Percentiles rank a stretch among this genome's conserved stretches.
These are phyloP conservation scores for Adelognathus sp. DNA, from an alignment of 2,888 invertebrate species.

Conservation along the genomic window DNA sequence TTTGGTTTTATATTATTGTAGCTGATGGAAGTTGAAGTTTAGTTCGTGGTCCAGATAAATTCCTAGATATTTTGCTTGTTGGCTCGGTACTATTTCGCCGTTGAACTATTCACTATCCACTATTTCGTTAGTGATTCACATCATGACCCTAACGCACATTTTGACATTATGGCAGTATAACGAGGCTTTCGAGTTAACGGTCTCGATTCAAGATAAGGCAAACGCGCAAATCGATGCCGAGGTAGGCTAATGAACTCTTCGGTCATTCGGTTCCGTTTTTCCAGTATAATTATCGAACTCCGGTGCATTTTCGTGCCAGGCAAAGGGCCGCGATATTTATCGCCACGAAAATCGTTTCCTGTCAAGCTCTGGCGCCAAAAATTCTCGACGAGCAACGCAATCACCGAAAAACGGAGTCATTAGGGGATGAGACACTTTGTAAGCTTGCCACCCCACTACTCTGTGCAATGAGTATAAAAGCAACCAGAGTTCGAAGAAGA, in stretches of 20 bases:
- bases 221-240: slow-evolving; percentile 30
- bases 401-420: neutral
- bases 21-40: no score
- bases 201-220: neutral
- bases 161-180: neutral
- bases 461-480: slow-evolving; percentile 41
- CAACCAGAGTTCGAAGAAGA: neutral
- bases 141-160: neutral
- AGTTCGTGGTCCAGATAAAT: no score
- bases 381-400: slow-evolving; percentile 14
- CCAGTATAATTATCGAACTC: slow-evolving; percentile 23
- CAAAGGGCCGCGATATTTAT: slow-evolving; percentile 28
- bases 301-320: slow-evolving; percentile 4
- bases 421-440: slow-evolving; percentile 20
- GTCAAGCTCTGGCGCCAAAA: slow-evolving; percentile 17
- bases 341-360: slow-evolving; percentile 5
- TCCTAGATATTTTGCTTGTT: no score
- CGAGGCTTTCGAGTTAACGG: slow-evolving; percentile 6
- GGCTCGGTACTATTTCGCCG: no score
- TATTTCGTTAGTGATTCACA: neutral
- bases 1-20: no score
- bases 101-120: no score
- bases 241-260: slow-evolving; percentile 32
- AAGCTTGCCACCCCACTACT: neutral
- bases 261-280: neutral